Percentiles rank a stretch among this genome's conserved stretches.
Evolutionary conservation across 2,888 invertebrate genomes (phyloP).

Genomic region (Cheilosia impressa): DNA sequence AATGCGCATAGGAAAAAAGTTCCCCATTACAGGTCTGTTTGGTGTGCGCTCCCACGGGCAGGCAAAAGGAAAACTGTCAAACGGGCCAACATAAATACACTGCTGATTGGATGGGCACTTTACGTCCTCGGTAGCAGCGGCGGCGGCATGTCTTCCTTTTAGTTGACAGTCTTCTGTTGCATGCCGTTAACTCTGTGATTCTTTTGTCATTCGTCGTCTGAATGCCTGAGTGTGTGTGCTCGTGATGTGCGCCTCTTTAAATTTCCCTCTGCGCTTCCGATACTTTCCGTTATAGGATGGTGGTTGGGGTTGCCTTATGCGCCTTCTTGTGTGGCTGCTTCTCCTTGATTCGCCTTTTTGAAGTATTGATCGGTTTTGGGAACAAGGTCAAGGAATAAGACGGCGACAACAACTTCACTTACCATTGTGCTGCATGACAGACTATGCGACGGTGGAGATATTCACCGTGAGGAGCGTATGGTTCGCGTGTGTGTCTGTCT

Average conservation of each 20-base stretch:
- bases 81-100: constrained; percentile 60
- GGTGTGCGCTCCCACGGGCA: constrained; percentile 35
- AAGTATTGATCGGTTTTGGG: constrained; percentile 73
- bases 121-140: constrained; percentile 20
- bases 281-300: constrained; percentile 53
- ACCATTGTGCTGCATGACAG: constrained; percentile 40
- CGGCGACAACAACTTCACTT: constrained; percentile 61
- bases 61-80: constrained; percentile 69
- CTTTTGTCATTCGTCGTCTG: constrained; percentile 37
- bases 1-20: constrained; percentile 37
- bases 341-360: constrained; percentile 65
- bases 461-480: constrained; percentile 4
- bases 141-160: constrained; percentile 51
- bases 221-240: not conserved
- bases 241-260: not conserved
- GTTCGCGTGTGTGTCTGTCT: constrained; percentile 10
- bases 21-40: not conserved
- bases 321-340: not conserved
- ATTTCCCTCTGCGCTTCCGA: not conserved
- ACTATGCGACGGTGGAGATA: constrained; percentile 6
- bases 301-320: constrained; percentile 14
- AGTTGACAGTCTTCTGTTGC: constrained; percentile 25
- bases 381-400: constrained; percentile 73
- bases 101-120: constrained; percentile 65
- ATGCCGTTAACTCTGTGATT: constrained; percentile 54